phyloP scores from a whole-genome alignment of 2,113 vertebrate species.

The Xiphophorus couchianus region DNA sequence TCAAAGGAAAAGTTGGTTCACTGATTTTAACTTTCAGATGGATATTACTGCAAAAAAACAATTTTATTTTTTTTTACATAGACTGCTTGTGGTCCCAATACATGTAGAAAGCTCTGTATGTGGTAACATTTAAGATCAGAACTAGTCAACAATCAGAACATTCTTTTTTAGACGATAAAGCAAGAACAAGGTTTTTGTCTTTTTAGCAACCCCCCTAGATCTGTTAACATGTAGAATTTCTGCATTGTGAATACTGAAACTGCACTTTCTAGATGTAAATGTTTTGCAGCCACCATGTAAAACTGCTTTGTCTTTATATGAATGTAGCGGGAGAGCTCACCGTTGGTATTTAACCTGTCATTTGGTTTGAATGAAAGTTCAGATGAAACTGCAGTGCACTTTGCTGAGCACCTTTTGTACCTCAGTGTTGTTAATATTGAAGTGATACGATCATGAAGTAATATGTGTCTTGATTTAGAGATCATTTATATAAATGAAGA shows the following conservation, averaged over 20 bases:
- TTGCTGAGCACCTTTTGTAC: conserved; percentile 74
- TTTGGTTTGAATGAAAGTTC: conserved; percentile 2
- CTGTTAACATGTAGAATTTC: background rate
- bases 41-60: background rate
- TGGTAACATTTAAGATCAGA: background rate
- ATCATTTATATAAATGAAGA: conserved; percentile 47
- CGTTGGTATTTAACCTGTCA: conserved; percentile 13
- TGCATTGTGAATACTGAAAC: conserved; percentile 9
- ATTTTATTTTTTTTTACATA: background rate
- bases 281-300: conserved; percentile 3
- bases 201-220: background rate
- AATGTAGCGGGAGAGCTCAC: conserved; percentile 8
- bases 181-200: background rate
- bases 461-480: conserved; percentile 38
- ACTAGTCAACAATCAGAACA: background rate
- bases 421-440: conserved; percentile 74
- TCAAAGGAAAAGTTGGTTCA: background rate
- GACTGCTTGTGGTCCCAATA: background rate
- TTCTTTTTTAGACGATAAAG: background rate
- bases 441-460: conserved; percentile 50
- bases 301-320: conserved; percentile 6
- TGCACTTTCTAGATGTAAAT: conserved; percentile 13
- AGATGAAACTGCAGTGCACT: conserved; percentile 30
- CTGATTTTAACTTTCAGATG: background rate
- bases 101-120: background rate